Evolutionary conservation across 2,888 invertebrate species (phyloP), one percentile per base, ranked within the genome.

Genomic region (Megaustenia siamemsis): DNA sequence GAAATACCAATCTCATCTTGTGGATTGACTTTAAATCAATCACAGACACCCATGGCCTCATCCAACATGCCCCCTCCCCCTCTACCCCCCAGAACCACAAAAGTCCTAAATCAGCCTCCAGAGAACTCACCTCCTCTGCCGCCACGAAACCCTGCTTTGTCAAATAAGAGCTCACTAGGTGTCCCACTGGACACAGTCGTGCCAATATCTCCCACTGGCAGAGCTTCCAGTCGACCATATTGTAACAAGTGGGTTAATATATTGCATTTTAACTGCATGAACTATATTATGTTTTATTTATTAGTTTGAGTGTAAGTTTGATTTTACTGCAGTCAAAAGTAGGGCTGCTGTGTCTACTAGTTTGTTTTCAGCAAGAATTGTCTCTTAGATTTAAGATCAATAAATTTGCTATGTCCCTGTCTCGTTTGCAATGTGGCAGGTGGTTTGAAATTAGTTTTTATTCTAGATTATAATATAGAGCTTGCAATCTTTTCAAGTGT

Each of bases 111-210:
- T 3, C 87, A 86, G 83, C 73, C 28, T 49, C 87, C 88, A 68
- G 89, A 88, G 83, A 88, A 85, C 73, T 88, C 88, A 0, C 92
- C 92, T 15, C 90, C 91, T 1, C 88, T 91, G n/a, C 92, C 92
- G 24, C 90, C 90, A 24, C 85, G 91, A 38, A 91, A 91, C 78
- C 85, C 90, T 40, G 85, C 89, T n/a, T 88, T 89, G 0, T 85
- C 86, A 38, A 88, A 89, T 49, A 77, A 90, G n/a, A 88, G 89
- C 56, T 73, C 79, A 3, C 75, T 85, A 28, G 82, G 85, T 18
- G 76, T 85, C n/a, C 38, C 56, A 18, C 87, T 92, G 73, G 90
- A 91, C 53, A 87, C 88, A 38, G 90, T 92, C 5, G 89, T 92
- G 24, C 92, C 92, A 87, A 40, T 88, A 85, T 73, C 86, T 40